phyloP scores from a whole-genome alignment of 2,888 invertebrate genomes.

The Desoria tigrina region DNA sequence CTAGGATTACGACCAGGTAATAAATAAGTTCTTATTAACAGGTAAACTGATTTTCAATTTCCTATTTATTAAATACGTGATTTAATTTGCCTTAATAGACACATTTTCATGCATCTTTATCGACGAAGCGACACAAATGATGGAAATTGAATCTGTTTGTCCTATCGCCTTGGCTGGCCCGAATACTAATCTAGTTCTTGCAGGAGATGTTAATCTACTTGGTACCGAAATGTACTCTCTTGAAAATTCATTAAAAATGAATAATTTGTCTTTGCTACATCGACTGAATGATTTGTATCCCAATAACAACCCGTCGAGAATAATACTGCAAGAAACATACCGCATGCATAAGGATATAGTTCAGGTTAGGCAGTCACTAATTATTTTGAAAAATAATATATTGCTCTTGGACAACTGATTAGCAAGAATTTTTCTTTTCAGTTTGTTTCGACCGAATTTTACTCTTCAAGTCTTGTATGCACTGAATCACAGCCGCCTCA shows the following conservation, averaged over 20 bases:
- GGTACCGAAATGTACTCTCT: conserved; percentile 30
- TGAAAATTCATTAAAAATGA: conserved; percentile 7
- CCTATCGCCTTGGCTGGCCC: conserved; percentile 73
- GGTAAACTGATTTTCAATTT: no score
- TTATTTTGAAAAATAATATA: no score
- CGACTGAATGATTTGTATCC: conserved; percentile 77
- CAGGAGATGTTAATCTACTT: conserved; percentile 76
- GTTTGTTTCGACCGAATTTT: conserved; percentile 78
- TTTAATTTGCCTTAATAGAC: conserved; percentile 55
- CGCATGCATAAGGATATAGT: conserved; percentile 79
- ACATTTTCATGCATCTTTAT: conserved; percentile 78
- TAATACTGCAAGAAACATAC: conserved; percentile 77
- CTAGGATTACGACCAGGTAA: conserved; percentile 67
- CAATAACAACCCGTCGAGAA: conserved; percentile 71
- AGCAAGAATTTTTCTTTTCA: no score
- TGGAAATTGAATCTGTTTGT: conserved; percentile 82
- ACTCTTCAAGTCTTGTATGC: conserved; percentile 63
- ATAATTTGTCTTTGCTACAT: conserved; percentile 69
- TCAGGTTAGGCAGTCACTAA: conserved; percentile 58
- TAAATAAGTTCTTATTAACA: conserved; percentile 33
- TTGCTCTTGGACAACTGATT: no score
- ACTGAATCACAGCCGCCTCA: conserved; percentile 72
- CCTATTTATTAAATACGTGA: no score
- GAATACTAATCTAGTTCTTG: conserved; percentile 73
- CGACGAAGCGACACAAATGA: conserved; percentile 83